Base-by-base conservation (phyloP, 1,140 invertebrate genomes). In the Meloidogyne exigua region DNA sequence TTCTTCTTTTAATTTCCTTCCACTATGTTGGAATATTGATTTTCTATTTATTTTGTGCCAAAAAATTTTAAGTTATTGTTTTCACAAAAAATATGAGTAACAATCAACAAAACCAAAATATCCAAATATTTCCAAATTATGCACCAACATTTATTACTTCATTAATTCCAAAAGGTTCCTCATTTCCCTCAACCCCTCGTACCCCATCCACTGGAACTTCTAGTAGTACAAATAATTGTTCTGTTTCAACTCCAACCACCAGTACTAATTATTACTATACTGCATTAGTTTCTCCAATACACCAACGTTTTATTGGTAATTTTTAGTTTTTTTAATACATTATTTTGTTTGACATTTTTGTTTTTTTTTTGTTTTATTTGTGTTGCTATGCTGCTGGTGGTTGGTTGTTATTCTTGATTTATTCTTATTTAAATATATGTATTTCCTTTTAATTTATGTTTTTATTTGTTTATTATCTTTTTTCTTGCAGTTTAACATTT, bases 261-360 rank as follows among this genome's bases (percentile, higher is more conserved):
- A 18, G 23, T 10, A 21, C 49, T 23, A 65, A 62, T 32, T 62
- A 49, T 63, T 62, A 21, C n/a, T 23, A 13, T 49, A 0, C 44
- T 12, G 13, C 39, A 23, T 32, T 73, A 13, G 57, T 73, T 0
- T 73, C 71, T 7, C 71, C 71, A 73, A 62, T 73, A 25, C 71
- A 73, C 28, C 71, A 73, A 65, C 71, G 71, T 28, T 73, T 73
- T 39, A 73, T 73, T 36, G 71, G 71, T 73, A 21, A 18, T 71
- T 63, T 32, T 71, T 42, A 11, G 7, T 13, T 13, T 44, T 4
- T 25, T 69, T 18, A 21, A 26, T 5, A 64, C 7, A 36, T 18
- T 32, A 32, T 3, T 3, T 32, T 32, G 28, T 36, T 36, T 36
- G 18, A 15, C 11, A 23, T 18, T 15, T n/a, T n/a, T 21, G 9